Evolutionary conservation across 1,140 invertebrate species (phyloP), one percentile per base, ranked within the genome.

Genomic region (Drosophila takahashii): DNA sequence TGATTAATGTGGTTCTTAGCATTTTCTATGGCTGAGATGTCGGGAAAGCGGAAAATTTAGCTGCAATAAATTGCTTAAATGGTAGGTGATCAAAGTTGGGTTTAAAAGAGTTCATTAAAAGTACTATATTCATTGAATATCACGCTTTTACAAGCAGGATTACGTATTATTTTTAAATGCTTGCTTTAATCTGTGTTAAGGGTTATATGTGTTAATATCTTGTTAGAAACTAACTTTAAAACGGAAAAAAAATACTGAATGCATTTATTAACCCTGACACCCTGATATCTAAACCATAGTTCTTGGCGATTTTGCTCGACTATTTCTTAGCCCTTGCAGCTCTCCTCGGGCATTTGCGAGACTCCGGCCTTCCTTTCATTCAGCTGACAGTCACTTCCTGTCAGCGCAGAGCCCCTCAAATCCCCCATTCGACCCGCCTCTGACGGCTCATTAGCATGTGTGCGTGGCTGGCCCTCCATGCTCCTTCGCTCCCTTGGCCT

Each of bases 381-480:
- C 56, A 41, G 34, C 74, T 87, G 81, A 86, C 83, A 86, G 79
- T 62, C 75, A 66, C 61, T 87, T 86, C 81, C 83, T 86, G 79
- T 59, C 71, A 32, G 52, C 47, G 9, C 18, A 34, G 32, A 29
- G 47, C 45, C 41, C 45, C 27, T 47, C 6, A 41, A 27, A n/a
- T 41, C 34, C 37, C 11, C 36, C 16, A 11, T 15, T 9, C 37
- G 22, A 15, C 41, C 29, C 27, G 45, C 36, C 36, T 26, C 26
- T 57, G 61, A 77, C 70, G 69, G 70, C 81, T 86, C 81, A 86
- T 86, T 86, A 86, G 83, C 81, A 83, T 86, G 83, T 83, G 79
- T 76, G 74, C 60, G 62, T 85, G 77, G 62, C 44, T 59, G 36
- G 11, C 32, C 18, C 37, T 32, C 9, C 11, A n/a, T 13, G 10